Evolutionary conservation across 1,140 invertebrate genomes (phyloP).

Genomic region (Laupala kohalensis): DNA sequence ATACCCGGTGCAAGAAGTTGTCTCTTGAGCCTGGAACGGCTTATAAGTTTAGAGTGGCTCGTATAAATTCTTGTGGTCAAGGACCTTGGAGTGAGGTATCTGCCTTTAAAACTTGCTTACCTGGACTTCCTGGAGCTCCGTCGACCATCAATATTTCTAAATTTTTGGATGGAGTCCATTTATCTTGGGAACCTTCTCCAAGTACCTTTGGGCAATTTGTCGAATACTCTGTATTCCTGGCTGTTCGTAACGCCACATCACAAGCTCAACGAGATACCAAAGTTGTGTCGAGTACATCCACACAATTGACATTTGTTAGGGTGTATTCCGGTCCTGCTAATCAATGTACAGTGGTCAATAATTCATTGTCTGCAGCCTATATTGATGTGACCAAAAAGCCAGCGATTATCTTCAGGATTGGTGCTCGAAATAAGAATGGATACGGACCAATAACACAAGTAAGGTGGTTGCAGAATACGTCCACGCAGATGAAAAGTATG

Average conservation of each 20-base stretch:
- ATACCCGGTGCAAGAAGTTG: constrained; percentile 38
- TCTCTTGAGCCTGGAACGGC: constrained; percentile 87
- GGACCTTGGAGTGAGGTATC: constrained; percentile 91
- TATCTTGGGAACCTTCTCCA: constrained; percentile 95
- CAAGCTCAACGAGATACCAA: constrained; percentile 29
- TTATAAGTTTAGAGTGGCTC: constrained; percentile 93
- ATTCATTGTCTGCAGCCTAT: constrained; percentile 76
- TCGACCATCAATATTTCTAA: constrained; percentile 98
- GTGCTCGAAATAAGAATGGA: constrained; percentile 95
- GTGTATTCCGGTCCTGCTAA: constrained; percentile 93
- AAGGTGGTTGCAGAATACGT: constrained; percentile 89
- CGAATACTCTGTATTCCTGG: constrained; percentile 97
- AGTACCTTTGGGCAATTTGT: constrained; percentile 82
- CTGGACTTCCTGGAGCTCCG: constrained; percentile 93
- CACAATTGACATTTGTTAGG: constrained; percentile 84
- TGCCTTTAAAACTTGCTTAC: constrained; percentile 91
- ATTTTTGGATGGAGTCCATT: constrained; percentile 80
- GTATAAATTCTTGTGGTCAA: constrained; percentile 88
- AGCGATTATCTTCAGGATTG: constrained; percentile 98
- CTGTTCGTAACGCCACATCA: constrained; percentile 53
- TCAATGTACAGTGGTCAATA: constrained; percentile 79
- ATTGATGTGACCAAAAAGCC: constrained; percentile 94
- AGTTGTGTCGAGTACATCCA: constrained; percentile 40
- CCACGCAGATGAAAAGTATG: not conserved
- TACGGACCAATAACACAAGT: constrained; percentile 99